phyloP scores from a whole-genome alignment of 2,888 invertebrate genomes.

The Agrilus cyanescens region DNA sequence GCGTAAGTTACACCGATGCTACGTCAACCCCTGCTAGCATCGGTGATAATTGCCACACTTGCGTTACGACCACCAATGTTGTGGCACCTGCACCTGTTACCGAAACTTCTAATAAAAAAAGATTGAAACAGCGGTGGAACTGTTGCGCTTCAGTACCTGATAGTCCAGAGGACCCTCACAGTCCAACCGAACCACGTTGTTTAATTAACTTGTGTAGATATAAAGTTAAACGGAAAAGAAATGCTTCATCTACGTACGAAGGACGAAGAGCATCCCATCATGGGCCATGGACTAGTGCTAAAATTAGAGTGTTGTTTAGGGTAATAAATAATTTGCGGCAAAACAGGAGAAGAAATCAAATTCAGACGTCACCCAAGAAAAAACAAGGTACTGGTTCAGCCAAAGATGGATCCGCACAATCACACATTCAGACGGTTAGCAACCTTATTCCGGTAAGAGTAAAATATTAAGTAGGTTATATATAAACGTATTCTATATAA shows the following conservation, averaged over 20 bases:
- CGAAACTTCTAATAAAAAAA: constrained; percentile 20
- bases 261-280: constrained; percentile 11
- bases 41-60: constrained; percentile 32
- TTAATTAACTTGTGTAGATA: constrained; percentile 32
- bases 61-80: constrained; percentile 20
- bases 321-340: constrained; percentile 25
- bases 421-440: constrained; percentile 42
- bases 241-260: constrained; percentile 13
- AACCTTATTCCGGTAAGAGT: constrained; percentile 39
- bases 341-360: constrained; percentile 12
- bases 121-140: constrained; percentile 42
- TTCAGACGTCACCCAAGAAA: constrained; percentile 17
- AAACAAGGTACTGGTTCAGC: constrained; percentile 14
- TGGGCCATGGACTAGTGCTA: constrained; percentile 35
- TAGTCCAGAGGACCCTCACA: constrained; percentile 45
- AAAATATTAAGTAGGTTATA: too few relatives aligned
- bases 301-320: constrained; percentile 33
- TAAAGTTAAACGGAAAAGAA: constrained; percentile 23
- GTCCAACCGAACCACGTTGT: constrained; percentile 33
- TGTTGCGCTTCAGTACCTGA: constrained; percentile 47
- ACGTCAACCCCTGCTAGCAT: constrained; percentile 37
- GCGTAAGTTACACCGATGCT: constrained; percentile 32
- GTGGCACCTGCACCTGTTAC: constrained; percentile 22
- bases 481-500: too few relatives aligned
- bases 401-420: constrained; percentile 22